Percentiles rank a stretch among this genome's conserved stretches.
phyloP scores from a whole-genome alignment of 2,888 invertebrate genomes.

The Campoplex capitator region DNA sequence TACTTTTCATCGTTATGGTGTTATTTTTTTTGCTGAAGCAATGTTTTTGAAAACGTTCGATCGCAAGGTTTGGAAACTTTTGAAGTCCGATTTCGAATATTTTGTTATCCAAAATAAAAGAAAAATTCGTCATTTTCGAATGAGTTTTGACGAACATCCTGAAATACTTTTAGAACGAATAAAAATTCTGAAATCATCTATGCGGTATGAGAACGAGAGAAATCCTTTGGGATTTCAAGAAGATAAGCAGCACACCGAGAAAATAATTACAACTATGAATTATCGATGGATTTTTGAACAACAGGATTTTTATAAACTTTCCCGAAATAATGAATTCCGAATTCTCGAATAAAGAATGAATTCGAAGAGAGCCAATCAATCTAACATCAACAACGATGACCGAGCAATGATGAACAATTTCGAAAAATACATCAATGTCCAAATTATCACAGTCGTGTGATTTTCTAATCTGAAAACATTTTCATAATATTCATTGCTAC shows the following conservation, averaged over 20 bases:
- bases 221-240: too few relatives aligned
- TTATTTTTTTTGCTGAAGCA: not conserved
- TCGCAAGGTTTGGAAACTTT: not conserved
- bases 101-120: too few relatives aligned
- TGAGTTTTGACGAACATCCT: too few relatives aligned
- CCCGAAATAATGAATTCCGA: not conserved
- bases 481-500: not conserved
- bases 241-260: not conserved
- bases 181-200: not conserved
- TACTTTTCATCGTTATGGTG: not conserved
- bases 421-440: not conserved
- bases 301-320: not conserved
- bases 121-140: too few relatives aligned
- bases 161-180: too few relatives aligned
- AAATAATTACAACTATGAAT: not conserved
- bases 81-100: too few relatives aligned
- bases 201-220: too few relatives aligned
- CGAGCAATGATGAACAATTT: not conserved
- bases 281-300: not conserved
- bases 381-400: not conserved
- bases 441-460: too few relatives aligned
- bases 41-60: not conserved
- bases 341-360: not conserved
- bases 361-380: not conserved
- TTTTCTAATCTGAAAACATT: too few relatives aligned